These are phyloP conservation scores for Salmo trutta DNA, from an alignment of 2,797 vertebrate species.

Conservation along the genomic window DNA sequence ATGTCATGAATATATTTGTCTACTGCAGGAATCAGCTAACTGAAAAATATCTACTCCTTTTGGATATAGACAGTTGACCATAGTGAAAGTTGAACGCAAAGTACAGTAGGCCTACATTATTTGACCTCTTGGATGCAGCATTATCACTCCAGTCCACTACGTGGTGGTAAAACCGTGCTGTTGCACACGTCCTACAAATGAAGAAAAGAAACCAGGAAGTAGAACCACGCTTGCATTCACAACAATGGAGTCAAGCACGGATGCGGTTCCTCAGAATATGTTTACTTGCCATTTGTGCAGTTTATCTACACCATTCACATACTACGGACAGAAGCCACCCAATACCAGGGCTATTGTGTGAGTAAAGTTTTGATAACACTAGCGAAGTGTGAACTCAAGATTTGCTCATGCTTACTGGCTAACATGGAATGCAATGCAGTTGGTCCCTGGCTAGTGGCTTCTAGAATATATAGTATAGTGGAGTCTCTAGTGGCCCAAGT, in stretches of 20 bases:
- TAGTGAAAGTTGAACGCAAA: too few species aligned
- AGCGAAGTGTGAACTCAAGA: neutral
- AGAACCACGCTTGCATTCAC: neutral
- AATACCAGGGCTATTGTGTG: constrained; percentile 81
- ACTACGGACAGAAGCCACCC: constrained; percentile 85
- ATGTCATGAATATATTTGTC: neutral
- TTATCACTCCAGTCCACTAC: constrained; percentile 40
- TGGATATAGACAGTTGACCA: neutral
- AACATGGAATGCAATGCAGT: neutral
- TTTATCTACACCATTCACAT: constrained; percentile 76
- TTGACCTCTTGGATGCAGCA: neutral
- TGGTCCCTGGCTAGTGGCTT: neutral
- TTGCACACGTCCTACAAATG: neutral
- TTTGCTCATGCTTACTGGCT: neutral
- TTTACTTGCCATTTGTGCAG: constrained; percentile 84
- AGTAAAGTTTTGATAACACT: constrained; percentile 60
- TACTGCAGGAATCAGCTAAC: neutral
- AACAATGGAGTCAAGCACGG: constrained; percentile 67
- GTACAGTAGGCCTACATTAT: neutral
- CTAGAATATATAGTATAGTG: neutral
- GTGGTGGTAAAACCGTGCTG: constrained; percentile 41
- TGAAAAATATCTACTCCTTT: neutral
- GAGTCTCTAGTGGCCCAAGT: neutral
- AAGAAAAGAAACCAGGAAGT: constrained; percentile 16
- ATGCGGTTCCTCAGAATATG: constrained; percentile 48